Percentiles rank a stretch among this genome's conserved stretches.
phyloP scores from a whole-genome alignment of 2,113 vertebrate species.

The Xenus cinereus region DNA sequence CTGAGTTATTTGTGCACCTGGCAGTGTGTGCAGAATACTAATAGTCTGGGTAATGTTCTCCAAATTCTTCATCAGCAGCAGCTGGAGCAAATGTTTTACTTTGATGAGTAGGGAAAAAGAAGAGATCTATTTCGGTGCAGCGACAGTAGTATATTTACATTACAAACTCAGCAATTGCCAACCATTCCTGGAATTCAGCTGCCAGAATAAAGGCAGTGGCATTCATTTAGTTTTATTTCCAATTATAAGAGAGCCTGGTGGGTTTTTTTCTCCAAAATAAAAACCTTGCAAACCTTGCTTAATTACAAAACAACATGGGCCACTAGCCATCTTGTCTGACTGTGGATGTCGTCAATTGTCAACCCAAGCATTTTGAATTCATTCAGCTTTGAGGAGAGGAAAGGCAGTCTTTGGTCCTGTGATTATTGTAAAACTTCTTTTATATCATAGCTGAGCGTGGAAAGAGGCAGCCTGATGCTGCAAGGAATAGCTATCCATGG shows the following conservation, averaged over 20 bases:
- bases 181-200: slow-evolving; percentile 28
- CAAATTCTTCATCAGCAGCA: slow-evolving; percentile 38
- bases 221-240: slow-evolving; percentile 27
- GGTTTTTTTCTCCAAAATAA: neutral
- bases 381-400: neutral
- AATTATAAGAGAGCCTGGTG: neutral
- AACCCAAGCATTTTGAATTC: neutral
- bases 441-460: neutral
- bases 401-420: neutral
- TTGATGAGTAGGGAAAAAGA: slow-evolving; percentile 21
- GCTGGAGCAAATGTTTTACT: slow-evolving; percentile 50
- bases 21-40: neutral
- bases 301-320: slow-evolving; percentile 4
- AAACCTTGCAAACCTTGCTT: neutral
- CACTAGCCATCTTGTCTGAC: neutral
- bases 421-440: neutral
- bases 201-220: slow-evolving; percentile 11
- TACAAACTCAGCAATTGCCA: neutral
- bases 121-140: slow-evolving; percentile 31
- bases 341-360: neutral
- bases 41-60: slow-evolving; percentile 4
- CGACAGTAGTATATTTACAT: slow-evolving; percentile 35
- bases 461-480: neutral
- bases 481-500: rapidly evolving
- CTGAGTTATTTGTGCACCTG: slow-evolving; percentile 30